Evolutionary conservation across 2,888 invertebrate genomes (phyloP).

Genomic region (Melikaiella ostensackeni): DNA sequence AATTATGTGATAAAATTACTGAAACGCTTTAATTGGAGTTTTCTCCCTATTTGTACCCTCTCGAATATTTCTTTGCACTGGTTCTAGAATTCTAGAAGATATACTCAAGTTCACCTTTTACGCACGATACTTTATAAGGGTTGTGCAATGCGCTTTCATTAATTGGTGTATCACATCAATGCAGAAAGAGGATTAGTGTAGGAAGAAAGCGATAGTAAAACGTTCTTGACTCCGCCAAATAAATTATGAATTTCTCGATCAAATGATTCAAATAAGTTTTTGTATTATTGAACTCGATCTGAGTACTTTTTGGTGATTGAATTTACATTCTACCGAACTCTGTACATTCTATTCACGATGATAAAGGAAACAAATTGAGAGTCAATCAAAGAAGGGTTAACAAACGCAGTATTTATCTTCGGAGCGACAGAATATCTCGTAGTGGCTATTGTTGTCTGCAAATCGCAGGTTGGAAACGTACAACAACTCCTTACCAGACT

Average conservation of each 20-base stretch:
- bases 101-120: neutral
- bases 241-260: too few relatives aligned
- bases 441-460: slow-evolving; percentile 43
- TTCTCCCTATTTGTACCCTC: neutral
- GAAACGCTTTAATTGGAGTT: slow-evolving; percentile 7
- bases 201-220: too few relatives aligned
- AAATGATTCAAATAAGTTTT: too few relatives aligned
- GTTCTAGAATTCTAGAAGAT: too few relatives aligned
- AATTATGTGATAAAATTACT: slow-evolving; percentile 12
- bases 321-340: neutral
- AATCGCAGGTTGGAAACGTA: slow-evolving; percentile 43
- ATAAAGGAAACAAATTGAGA: neutral
- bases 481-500: slow-evolving; percentile 56
- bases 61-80: neutral
- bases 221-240: too few relatives aligned
- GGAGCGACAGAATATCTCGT: slow-evolving; percentile 32
- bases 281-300: too few relatives aligned
- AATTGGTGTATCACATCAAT: neutral
- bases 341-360: too few relatives aligned
- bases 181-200: too few relatives aligned
- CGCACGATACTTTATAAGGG: neutral
- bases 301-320: too few relatives aligned
- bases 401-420: neutral
- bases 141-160: neutral
- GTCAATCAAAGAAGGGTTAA: too few relatives aligned